Percentiles rank a stretch among this genome's conserved stretches.
Conservation (phyloP, 2,797 vertebrate genomes). For the Hyperoplus immaculatus region DNA sequence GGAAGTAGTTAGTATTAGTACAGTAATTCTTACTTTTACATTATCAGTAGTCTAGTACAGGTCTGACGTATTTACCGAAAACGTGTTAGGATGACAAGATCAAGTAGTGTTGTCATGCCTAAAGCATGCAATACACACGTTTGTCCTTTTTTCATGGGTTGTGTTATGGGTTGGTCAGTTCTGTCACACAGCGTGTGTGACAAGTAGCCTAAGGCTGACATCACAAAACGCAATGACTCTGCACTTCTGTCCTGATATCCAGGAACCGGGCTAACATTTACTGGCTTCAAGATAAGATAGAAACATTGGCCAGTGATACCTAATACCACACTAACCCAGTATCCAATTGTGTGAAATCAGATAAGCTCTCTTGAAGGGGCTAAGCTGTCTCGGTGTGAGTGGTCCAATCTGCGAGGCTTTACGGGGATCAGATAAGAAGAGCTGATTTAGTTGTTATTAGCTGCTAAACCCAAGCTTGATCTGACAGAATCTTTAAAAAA, state of each 20-base stretch:
- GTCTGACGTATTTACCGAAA: background rate
- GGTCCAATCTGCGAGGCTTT: conserved; percentile 69
- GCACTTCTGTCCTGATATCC: conserved; percentile 44
- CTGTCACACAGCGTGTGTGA: conserved; percentile 7
- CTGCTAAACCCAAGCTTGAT: conserved; percentile 62
- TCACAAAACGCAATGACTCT: conserved; percentile 53
- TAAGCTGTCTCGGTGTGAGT: conserved; percentile 71
- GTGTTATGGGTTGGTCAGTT: conserved; percentile 30
- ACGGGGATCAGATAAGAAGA: conserved; percentile 70
- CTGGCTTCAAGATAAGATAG: conserved; percentile 72
- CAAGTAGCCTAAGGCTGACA: conserved; percentile 27
- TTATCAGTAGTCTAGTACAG: background rate
- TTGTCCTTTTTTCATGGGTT: conserved; percentile 41
- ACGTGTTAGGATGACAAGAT: too few relatives aligned
- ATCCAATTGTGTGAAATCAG: conserved; percentile 79
- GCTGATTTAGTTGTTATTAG: conserved; percentile 75
- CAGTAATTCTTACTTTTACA: background rate
- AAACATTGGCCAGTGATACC: conserved; percentile 68
- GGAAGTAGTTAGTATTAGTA: background rate
- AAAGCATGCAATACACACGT: conserved; percentile 41
- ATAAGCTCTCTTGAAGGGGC: conserved; percentile 75
- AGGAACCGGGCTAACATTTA: conserved; percentile 47
- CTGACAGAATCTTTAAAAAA: conserved; percentile 54
- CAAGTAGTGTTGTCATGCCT: conserved; percentile 1
- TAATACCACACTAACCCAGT: conserved; percentile 73